Conservation (phyloP, 2,113 vertebrate genomes). For the Sitta europaea region DNA sequence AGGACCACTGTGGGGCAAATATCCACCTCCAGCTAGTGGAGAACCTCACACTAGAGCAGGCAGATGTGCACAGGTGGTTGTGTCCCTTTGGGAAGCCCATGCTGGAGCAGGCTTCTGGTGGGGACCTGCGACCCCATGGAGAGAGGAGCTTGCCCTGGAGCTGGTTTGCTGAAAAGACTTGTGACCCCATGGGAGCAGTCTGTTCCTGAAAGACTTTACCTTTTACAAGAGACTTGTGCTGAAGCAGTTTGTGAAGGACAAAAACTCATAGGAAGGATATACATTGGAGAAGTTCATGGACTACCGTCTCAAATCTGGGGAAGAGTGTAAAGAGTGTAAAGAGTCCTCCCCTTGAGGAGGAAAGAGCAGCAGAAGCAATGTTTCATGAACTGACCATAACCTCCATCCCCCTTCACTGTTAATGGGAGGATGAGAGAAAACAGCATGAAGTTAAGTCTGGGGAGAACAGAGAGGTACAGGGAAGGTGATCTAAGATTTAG, state of each 20-base stretch:
- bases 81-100: background rate
- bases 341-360: background rate
- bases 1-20: background rate
- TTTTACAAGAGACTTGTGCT: rapidly evolving
- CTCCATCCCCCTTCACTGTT: background rate
- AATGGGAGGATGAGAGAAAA: background rate
- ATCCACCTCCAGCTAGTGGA: too few relatives aligned
- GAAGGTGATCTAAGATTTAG: background rate
- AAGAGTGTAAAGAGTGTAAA: too few relatives aligned
- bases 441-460: background rate
- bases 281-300: background rate
- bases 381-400: background rate
- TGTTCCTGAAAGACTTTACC: background rate
- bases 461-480: background rate
- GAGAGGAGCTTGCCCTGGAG: background rate
- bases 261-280: background rate
- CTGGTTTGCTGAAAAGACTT: background rate
- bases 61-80: background rate
- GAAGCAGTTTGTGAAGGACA: background rate
- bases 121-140: rapidly evolving
- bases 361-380: background rate
- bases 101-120: background rate
- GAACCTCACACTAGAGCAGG: rapidly evolving
- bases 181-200: background rate
- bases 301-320: background rate